Conservation (phyloP, 2,888 invertebrate genomes). For the Sarcophaga carnaria region DNA sequence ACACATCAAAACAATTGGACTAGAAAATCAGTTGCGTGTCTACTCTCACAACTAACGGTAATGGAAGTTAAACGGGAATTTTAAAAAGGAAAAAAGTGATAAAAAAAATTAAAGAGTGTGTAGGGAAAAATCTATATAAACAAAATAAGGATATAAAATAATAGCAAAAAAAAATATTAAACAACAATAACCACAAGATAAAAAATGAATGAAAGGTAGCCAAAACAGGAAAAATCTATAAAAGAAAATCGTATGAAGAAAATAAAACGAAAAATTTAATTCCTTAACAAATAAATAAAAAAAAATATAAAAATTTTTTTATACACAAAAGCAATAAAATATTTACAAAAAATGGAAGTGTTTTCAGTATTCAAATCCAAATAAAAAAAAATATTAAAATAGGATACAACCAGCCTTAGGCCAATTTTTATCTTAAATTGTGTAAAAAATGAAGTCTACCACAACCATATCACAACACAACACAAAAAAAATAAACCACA, state of each 20-base stretch:
- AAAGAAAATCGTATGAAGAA: too few relatives aligned
- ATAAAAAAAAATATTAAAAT: not conserved
- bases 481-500: slow-evolving; percentile 8
- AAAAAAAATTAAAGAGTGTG: not conserved
- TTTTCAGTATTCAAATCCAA: not conserved
- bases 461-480: not conserved
- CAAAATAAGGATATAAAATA: slow-evolving; percentile 14
- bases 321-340: not conserved
- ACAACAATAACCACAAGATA: not conserved
- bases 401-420: not conserved
- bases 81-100: not conserved
- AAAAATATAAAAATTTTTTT: not conserved
- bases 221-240: not conserved
- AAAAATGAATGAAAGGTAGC: not conserved
- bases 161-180: slow-evolving; percentile 2
- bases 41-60: slow-evolving; percentile 62
- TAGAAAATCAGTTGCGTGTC: slow-evolving; percentile 63
- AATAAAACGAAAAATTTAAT: too few relatives aligned
- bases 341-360: not conserved
- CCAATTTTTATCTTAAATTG: slow-evolving; percentile 24
- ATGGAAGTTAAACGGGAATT: slow-evolving; percentile 17
- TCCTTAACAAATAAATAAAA: too few relatives aligned
- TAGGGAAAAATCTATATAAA: not conserved
- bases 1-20: slow-evolving; percentile 23
- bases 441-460: not conserved